A percentile compares a stretch with the other conserved stretches of the same genome.
Conservation (phyloP, 23 tunicate genomes). For the Corella eumyota region DNA sequence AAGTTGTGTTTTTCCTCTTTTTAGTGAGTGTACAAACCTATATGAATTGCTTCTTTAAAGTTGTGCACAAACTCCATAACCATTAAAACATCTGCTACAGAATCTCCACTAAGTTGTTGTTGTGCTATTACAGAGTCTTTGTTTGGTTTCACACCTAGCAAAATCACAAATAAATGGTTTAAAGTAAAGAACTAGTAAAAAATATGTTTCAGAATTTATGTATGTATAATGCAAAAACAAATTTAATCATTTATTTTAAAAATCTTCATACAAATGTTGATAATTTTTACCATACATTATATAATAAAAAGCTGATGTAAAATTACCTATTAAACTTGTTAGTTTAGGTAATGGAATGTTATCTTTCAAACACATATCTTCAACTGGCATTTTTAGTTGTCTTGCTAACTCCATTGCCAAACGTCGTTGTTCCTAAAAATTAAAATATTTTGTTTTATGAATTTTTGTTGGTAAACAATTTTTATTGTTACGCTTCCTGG, state of each 20-base stretch:
- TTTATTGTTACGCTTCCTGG: too few species aligned
- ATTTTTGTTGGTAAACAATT: background rate
- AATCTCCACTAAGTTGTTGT: slow-evolving; percentile 54
- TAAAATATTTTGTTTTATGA: background rate
- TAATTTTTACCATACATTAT: too few species aligned
- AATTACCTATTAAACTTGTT: slow-evolving; percentile 33
- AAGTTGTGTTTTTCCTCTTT: too few species aligned
- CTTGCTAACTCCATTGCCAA: slow-evolving; percentile 69
- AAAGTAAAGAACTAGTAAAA: too few species aligned
- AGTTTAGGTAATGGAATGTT: slow-evolving; percentile 20
- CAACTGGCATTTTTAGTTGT: slow-evolving; percentile 78
- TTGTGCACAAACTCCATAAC: slow-evolving; percentile 76
- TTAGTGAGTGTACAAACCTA: slow-evolving; percentile 40
- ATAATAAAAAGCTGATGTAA: too few species aligned
- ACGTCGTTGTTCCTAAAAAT: slow-evolving; percentile 53
- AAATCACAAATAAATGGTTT: too few species aligned
- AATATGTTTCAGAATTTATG: too few species aligned
- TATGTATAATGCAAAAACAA: too few species aligned
- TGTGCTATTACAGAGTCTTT: too few species aligned
- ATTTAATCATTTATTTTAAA: too few species aligned
- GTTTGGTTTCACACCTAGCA: too few species aligned
- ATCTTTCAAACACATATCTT: slow-evolving; percentile 54
- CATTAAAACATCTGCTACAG: slow-evolving; percentile 77
- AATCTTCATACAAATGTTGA: too few species aligned
- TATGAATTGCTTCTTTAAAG: slow-evolving; percentile 62